Conservation (phyloP, 1,140 invertebrate species). For the Brachionus paranguensis region DNA sequence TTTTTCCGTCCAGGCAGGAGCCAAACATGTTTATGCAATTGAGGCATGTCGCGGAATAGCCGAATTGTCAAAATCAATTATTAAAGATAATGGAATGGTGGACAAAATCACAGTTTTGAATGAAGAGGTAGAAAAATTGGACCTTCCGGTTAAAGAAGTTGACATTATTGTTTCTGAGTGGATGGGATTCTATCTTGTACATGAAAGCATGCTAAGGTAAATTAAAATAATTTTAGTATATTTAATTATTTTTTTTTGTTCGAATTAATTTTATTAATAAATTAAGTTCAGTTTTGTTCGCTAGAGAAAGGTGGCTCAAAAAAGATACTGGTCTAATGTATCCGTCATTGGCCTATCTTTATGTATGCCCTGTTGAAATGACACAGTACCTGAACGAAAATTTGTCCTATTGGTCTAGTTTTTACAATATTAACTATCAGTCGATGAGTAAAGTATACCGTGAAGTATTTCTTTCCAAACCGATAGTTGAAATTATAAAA, state of each 20-base stretch:
- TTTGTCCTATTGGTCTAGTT: constrained; percentile 88
- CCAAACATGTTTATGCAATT: constrained; percentile 90
- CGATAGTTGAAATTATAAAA: constrained; percentile 13
- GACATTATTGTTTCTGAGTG: constrained; percentile 98
- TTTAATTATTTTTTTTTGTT: not conserved
- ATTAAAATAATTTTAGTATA: constrained; percentile 81
- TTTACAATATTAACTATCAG: constrained; percentile 83
- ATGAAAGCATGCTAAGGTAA: constrained; percentile 97
- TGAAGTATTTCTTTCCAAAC: not conserved
- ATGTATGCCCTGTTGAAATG: constrained; percentile 88
- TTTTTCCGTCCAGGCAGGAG: constrained; percentile 94
- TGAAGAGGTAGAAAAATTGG: constrained; percentile 97
- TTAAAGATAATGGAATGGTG: constrained; percentile 72
- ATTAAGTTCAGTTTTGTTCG: constrained; percentile 81
- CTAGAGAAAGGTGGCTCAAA: constrained; percentile 84
- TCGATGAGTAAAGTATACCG: constrained; percentile 8
- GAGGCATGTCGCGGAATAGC: constrained; percentile 97
- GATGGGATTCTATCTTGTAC: constrained; percentile 99
- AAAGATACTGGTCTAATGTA: constrained; percentile 72
- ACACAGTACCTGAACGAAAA: constrained; percentile 99
- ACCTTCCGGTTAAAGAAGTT: constrained; percentile 79
- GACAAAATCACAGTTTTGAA: constrained; percentile 76
- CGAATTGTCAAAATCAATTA: constrained; percentile 83
- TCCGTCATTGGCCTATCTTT: constrained; percentile 82
- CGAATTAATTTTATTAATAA: not conserved